Evolutionary conservation across 2,113 vertebrate species (phyloP), one percentile per base, ranked within the genome.

Genomic region (Phaetusa simplex): DNA sequence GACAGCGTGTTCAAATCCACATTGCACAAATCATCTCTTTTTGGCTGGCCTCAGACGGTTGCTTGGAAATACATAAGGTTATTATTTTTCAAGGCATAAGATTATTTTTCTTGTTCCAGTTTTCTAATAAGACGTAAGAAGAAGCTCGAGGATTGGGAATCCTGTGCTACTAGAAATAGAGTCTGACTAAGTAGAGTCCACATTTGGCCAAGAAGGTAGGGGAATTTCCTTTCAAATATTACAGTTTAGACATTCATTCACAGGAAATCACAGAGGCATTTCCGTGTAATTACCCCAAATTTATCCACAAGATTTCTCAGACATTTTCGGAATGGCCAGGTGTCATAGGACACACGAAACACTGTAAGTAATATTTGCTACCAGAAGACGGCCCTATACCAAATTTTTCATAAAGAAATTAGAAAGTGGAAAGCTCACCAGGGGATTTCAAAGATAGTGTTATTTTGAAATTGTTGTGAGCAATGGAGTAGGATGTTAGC

Each of bases 161-260:
- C 32, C 24, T 74, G 27, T 24, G 50, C 36, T 47, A 32, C 13
- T 29, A 21, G 38, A 86, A 56, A 34, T 6, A 52, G 11, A 42
- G 12, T 26, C n/a, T 59, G 49, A 26, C 6, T 78, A 49, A 74
- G 18, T 13, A 24, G 3, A 22, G 45, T 38, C 61, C 26, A 78
- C 13, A 59, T 82, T 53, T 79, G 50, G 9, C n/a, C 18, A 24
- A 29, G 18, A 86, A 40, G 4, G 5, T 17, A 47, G 53, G 12
- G n/a, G n/a, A 56, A 15, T 86, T 79, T 83, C 16, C 40, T 72
- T 59, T 43, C 16, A 47, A 40, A 82, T 58, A 19, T 6, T 6
- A 12, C 7, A 24, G 6, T 34, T 52, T 8, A 30, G 26, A 47
- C 9, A 10, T 49, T 87, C 3, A 1, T 45, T 77, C 2, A 0